phyloP scores from a whole-genome alignment of 2,888 invertebrate species.

The Suillia variegata region DNA sequence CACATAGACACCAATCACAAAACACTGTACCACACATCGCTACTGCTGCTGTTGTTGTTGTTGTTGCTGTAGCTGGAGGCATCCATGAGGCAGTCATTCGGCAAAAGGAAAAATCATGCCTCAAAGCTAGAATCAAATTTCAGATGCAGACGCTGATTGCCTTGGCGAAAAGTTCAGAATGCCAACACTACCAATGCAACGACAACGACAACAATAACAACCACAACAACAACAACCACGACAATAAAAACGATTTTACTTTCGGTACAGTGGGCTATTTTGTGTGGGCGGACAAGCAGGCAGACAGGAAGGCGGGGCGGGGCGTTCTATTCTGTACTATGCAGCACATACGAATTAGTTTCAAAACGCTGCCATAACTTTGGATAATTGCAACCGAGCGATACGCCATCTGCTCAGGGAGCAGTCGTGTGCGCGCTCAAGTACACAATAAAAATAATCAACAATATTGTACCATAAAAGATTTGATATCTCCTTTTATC shows the following conservation, averaged over 20 bases:
- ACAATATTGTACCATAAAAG: no score
- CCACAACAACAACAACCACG: neutral
- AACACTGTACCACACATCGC: no score
- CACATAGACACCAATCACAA: neutral
- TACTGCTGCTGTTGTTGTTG: no score
- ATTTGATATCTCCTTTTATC: no score
- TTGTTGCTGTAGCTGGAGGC: no score
- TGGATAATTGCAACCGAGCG: neutral
- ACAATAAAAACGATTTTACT: neutral
- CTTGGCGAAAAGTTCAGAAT: neutral
- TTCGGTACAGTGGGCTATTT: neutral
- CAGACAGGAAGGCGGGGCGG: no score
- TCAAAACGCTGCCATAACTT: neutral
- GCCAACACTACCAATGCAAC: neutral
- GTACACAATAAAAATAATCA: no score
- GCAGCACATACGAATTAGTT: neutral
- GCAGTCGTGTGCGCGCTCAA: neutral
- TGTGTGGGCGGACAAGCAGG: neutral
- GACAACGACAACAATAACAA: neutral
- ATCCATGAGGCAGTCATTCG: neutral
- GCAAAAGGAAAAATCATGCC: neutral
- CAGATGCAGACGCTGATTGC: constrained; percentile 22
- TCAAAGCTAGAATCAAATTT: constrained; percentile 6
- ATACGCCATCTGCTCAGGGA: neutral
- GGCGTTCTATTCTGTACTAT: no score